A percentile compares a stretch with the other conserved stretches of the same genome.
These are phyloP conservation scores for Adelosebastes latens DNA, from an alignment of 2,797 vertebrate species.

Conservation along the genomic window DNA sequence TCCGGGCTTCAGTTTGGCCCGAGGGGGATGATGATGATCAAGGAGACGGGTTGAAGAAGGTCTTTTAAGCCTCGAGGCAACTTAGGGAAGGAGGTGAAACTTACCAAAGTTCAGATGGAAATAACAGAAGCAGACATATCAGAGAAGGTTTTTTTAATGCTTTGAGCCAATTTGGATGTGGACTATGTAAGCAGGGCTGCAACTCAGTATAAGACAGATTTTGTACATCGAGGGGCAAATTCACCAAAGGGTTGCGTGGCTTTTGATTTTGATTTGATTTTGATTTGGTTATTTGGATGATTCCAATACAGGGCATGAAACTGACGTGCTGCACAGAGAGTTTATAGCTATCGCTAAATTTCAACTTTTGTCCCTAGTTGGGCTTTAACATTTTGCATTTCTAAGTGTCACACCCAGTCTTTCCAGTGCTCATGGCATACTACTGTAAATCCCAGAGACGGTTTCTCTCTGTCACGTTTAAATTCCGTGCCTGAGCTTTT, in stretches of 20 bases:
- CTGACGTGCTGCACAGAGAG: too few relatives aligned
- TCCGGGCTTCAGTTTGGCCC: neutral
- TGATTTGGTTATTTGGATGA: too few relatives aligned
- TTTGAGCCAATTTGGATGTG: constrained; percentile 1
- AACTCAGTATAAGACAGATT: neutral
- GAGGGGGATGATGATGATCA: constrained; percentile 18
- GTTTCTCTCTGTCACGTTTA: too few relatives aligned
- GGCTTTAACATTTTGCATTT: neutral
- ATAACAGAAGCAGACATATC: constrained; percentile 4
- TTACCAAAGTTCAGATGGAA: constrained; percentile 7
- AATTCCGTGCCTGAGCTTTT: too few relatives aligned
- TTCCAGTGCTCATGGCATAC: fast-evolving
- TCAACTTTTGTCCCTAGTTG: too few relatives aligned
- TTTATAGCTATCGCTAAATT: too few relatives aligned
- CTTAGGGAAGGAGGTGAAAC: constrained; percentile 10
- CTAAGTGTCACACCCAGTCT: fast-evolving
- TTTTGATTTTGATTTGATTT: neutral
- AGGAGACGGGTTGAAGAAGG: constrained; percentile 7
- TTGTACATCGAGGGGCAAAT: neutral
- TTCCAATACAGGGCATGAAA: too few relatives aligned
- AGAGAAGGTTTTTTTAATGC: neutral
- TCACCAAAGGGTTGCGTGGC: neutral
- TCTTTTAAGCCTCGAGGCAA: constrained; percentile 25
- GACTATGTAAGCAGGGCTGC: neutral
- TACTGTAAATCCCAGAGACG: too few relatives aligned